Evolutionary conservation across 2,113 vertebrate species (phyloP), one percentile per base, ranked within the genome.

Genomic region (Marcusenius ussheri): DNA sequence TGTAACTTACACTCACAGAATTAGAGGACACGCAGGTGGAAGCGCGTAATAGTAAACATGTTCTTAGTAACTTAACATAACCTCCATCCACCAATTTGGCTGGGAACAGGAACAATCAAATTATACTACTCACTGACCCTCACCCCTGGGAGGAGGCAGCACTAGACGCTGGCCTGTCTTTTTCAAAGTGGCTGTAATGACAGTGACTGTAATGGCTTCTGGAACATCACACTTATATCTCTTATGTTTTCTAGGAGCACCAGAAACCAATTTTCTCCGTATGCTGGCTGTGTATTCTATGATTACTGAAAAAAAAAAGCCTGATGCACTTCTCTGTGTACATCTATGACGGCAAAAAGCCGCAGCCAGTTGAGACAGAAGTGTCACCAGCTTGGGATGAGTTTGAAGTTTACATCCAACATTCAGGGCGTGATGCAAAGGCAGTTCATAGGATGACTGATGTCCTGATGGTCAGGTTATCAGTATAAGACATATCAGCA

Each of bases 1-100:
- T 66, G 92, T 91, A 92, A 91, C 91, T 91, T 89, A 66, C 92
- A 88, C 92, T 93, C 89, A 89, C 94, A 90, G 91, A 93, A 91
- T 93, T 87, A 90, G 83, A 92, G 89, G 89, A 89, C 91, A 94
- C 85, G 90, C 87, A 24, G 45, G 39, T 84, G 45, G 7, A 84
- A 46, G 9, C 10, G 0, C 24, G 1, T 13, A n/a, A 42, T 84
- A 92, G 93, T 92, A 92, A 88, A 90, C 90, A 92, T 90, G 89
- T 89, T 92, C 92, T 88, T 84, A 91, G 88, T 91, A 90, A 91
- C 92, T 93, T 91, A 89, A 27, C 50, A 35, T 89, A 92, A 90
- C n/a, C 9, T n/a, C 21, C 45, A 47, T 47, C 92, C 27, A 31
- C 85, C 24, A 35, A 49, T 51, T 87, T 87, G 85, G 49, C 27